Conservation (phyloP, 2,888 invertebrate species). For the Spilarctia lutea region DNA sequence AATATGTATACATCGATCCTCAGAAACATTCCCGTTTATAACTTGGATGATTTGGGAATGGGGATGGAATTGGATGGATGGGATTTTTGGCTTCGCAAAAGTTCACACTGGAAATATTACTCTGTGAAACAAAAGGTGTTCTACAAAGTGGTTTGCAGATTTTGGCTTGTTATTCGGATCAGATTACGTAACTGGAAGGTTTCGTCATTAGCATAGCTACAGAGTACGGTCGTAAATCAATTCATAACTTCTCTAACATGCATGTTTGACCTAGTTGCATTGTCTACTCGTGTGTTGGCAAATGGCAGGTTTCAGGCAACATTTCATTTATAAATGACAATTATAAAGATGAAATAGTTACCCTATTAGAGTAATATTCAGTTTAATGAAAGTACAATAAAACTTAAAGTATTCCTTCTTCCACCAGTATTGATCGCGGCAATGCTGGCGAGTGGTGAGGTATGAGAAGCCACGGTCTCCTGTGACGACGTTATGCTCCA, state of each 20-base stretch:
- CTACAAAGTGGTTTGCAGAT: background rate
- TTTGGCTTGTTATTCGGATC: background rate
- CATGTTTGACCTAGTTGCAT: constrained; percentile 44
- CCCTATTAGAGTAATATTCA: background rate
- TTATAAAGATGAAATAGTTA: background rate
- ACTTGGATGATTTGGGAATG: background rate
- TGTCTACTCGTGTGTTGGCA: constrained; percentile 37
- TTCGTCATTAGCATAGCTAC: background rate
- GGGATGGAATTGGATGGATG: background rate
- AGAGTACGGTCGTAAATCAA: constrained; percentile 47
- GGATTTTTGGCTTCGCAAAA: background rate
- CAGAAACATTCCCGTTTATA: background rate
- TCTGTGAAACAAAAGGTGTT: background rate
- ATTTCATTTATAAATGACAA: background rate
- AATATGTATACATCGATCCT: background rate
- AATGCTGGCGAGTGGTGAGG: too few relatives aligned
- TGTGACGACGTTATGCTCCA: too few relatives aligned
- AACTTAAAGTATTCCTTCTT: too few relatives aligned
- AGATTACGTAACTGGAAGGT: background rate
- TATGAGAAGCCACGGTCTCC: too few relatives aligned
- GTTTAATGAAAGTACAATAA: background rate
- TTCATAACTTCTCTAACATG: constrained; percentile 36
- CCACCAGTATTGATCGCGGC: background rate
- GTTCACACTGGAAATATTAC: background rate
- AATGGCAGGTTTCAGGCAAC: background rate